Evolutionary conservation across 1,140 invertebrate species (phyloP).

Genomic region (Papilio aristodemus): DNA sequence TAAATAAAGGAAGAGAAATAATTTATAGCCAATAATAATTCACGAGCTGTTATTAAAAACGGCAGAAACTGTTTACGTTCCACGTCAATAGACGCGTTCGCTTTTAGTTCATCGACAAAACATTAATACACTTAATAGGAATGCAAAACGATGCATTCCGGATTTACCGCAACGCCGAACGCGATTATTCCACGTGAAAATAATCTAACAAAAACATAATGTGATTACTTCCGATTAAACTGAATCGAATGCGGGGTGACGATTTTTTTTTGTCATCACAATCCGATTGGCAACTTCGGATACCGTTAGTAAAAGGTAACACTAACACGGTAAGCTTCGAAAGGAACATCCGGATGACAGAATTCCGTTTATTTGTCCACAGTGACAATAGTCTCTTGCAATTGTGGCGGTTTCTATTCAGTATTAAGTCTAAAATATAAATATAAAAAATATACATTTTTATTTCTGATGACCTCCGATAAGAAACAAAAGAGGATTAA

Average conservation of each 20-base stretch:
- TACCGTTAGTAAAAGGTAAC: constrained; percentile 65
- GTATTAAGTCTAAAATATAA: too few species aligned
- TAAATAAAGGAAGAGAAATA: constrained; percentile 22
- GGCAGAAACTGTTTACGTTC: constrained; percentile 30
- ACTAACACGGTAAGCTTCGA: neutral
- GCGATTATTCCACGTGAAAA: constrained; percentile 42
- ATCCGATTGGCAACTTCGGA: constrained; percentile 46
- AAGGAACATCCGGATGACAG: too few species aligned
- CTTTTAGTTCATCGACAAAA: constrained; percentile 37
- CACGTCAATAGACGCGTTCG: constrained; percentile 28
- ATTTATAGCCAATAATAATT: constrained; percentile 22
- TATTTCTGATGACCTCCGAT: too few species aligned
- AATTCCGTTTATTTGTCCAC: neutral
- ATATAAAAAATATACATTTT: too few species aligned
- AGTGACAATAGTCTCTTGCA: neutral
- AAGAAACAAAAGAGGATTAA: too few species aligned
- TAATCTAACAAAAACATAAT: constrained; percentile 42
- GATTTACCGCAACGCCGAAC: constrained; percentile 42
- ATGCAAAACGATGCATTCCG: constrained; percentile 36
- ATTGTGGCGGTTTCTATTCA: too few species aligned
- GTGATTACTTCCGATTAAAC: constrained; percentile 66
- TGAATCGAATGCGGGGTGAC: constrained; percentile 51
- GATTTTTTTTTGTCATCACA: constrained; percentile 60
- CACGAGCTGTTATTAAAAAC: constrained; percentile 17
- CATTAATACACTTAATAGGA: constrained; percentile 34